These are phyloP conservation scores for Eubasilissa splendida DNA, from an alignment of 2,888 invertebrate species.

Conservation along the genomic window DNA sequence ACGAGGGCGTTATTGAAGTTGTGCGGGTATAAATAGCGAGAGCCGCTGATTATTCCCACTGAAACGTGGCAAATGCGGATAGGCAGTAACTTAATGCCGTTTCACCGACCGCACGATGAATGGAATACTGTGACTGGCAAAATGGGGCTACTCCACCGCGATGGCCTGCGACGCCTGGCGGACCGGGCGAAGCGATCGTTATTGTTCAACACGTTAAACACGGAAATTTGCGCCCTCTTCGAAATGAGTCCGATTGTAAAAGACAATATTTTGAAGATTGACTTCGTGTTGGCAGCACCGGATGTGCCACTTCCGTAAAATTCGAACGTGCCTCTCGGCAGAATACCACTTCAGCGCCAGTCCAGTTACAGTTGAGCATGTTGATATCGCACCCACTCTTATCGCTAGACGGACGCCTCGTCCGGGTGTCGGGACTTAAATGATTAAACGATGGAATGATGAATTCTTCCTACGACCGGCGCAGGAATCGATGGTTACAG, in stretches of 20 bases:
- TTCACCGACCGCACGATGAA: neutral
- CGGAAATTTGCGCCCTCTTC: no score
- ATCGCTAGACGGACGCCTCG: no score
- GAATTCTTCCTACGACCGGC: no score
- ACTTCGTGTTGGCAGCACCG: neutral
- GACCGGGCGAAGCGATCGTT: neutral
- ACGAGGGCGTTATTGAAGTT: slow-evolving; percentile 25
- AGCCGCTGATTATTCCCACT: slow-evolving; percentile 8
- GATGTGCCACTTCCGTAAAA: slow-evolving; percentile 36
- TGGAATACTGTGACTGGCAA: neutral
- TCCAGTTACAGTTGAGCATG: neutral
- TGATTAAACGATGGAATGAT: no score
- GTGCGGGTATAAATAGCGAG: slow-evolving; percentile 34
- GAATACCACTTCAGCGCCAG: neutral
- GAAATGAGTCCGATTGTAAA: no score
- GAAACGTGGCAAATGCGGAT: slow-evolving; percentile 20
- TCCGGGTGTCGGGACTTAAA: no score
- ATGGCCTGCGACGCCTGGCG: neutral
- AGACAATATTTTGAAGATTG: neutral
- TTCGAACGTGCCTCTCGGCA: neutral
- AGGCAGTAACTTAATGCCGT: slow-evolving; percentile 28
- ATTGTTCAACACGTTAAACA: no score
- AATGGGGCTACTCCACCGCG: slow-evolving; percentile 18
- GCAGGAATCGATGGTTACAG: no score
- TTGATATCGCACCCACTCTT: neutral